Evolutionary conservation across 2,888 invertebrate genomes (phyloP).

Genomic region (Pharmacophagus antenor): DNA sequence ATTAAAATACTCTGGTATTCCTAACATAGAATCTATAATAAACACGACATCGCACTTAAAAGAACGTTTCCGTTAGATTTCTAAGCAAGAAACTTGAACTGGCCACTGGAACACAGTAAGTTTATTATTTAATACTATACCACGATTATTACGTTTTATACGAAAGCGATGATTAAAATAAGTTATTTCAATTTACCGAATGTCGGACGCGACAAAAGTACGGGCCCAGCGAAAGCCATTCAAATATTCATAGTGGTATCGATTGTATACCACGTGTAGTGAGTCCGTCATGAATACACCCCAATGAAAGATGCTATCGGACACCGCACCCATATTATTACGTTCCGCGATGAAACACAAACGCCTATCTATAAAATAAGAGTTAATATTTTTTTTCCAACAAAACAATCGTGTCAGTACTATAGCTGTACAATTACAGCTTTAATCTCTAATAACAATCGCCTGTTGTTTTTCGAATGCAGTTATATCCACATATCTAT

Average conservation of each 20-base stretch:
- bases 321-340: conserved; percentile 64
- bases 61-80: neutral
- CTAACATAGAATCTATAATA: neutral
- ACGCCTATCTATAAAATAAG: conserved; percentile 39
- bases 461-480: conserved; percentile 17
- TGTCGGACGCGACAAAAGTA: conserved; percentile 52
- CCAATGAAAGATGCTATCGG: conserved; percentile 73
- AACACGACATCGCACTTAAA: neutral
- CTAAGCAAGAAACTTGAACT: neutral
- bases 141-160: conserved; percentile 16
- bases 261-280: conserved; percentile 48
- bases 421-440: conserved; percentile 23
- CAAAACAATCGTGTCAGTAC: conserved; percentile 16
- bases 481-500: conserved; percentile 9
- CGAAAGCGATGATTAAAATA: conserved; percentile 46
- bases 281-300: conserved; percentile 56
- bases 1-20: no score
- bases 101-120: neutral
- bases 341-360: conserved; percentile 52
- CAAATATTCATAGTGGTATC: conserved; percentile 75
- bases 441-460: conserved; percentile 29
- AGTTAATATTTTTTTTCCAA: conserved; percentile 28
- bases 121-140: conserved; percentile 12
- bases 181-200: conserved; percentile 69
- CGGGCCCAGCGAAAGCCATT: conserved; percentile 55